phyloP scores from a whole-genome alignment of 2,797 vertebrate species.

The Falco novaeseelandiae region DNA sequence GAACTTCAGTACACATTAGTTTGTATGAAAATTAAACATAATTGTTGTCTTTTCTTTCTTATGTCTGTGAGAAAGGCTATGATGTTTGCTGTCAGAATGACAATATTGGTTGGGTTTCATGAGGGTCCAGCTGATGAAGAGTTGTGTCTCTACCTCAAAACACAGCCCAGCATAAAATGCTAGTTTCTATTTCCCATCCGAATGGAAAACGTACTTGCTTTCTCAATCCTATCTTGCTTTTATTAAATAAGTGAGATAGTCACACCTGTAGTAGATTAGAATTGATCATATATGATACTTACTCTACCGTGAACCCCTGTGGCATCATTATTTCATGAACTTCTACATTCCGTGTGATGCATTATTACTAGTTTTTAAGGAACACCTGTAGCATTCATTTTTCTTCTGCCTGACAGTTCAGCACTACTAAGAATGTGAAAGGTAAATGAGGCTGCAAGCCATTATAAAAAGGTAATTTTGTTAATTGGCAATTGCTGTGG shows the following conservation, averaged over 20 bases:
- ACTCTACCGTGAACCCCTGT: not conserved
- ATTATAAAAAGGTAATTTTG: not conserved
- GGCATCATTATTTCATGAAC: conserved; percentile 42
- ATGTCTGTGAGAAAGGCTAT: not conserved
- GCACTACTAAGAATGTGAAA: not conserved
- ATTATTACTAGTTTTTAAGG: not conserved
- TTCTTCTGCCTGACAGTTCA: not conserved
- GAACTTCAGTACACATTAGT: not conserved
- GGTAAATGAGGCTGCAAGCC: not conserved
- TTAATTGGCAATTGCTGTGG: not conserved
- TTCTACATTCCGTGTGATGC: not conserved
- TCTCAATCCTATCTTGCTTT: not conserved
- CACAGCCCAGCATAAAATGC: not conserved
- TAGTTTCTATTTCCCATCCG: not conserved
- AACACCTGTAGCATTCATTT: conserved; percentile 22
- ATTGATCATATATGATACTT: not conserved
- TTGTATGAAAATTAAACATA: not conserved
- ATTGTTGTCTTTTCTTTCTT: not conserved
- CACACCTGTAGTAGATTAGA: conserved; percentile 38
- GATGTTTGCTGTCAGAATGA: not conserved
- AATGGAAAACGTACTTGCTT: not conserved
- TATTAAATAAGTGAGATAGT: conserved; percentile 9
- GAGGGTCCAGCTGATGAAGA: not conserved
- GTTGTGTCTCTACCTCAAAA: not conserved
- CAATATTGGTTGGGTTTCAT: not conserved